These are phyloP conservation scores for Channa striata DNA, from an alignment of 2,797 vertebrate species.

Conservation along the genomic window DNA sequence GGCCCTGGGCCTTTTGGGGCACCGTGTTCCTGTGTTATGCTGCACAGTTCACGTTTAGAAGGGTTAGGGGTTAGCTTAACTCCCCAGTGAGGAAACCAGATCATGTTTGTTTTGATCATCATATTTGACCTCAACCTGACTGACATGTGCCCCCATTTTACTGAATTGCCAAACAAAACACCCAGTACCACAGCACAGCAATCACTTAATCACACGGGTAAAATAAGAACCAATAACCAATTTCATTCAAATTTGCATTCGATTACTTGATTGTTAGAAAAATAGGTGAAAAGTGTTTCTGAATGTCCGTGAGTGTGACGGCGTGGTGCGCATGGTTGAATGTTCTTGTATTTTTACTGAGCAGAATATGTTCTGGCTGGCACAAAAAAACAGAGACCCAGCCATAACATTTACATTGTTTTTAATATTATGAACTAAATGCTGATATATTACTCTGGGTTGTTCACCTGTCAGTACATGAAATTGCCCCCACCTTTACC, in stretches of 20 bases:
- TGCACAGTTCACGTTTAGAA: slow-evolving; percentile 57
- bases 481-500: no score
- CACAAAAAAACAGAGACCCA: no score
- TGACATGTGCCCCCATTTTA: slow-evolving; percentile 80
- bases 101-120: slow-evolving; percentile 80
- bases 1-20: slow-evolving; percentile 68
- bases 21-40: slow-evolving; percentile 63
- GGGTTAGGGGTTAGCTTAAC: slow-evolving; percentile 63
- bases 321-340: slow-evolving; percentile 1
- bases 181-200: slow-evolving; percentile 51
- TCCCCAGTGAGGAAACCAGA: slow-evolving; percentile 72
- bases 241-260: slow-evolving; percentile 40
- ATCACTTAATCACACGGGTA: slow-evolving; percentile 61
- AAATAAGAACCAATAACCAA: slow-evolving; percentile 52
- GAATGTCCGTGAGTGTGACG: slow-evolving; percentile 10
- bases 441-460: no score
- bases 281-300: slow-evolving; percentile 26
- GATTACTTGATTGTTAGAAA: slow-evolving; percentile 56
- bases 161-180: slow-evolving; percentile 76
- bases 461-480: no score
- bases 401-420: no score
- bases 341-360: neutral
- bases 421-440: no score
- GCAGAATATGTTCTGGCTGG: neutral
- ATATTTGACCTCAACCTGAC: slow-evolving; percentile 80